Evolutionary conservation across 2,113 vertebrate genomes (phyloP).

Genomic region (Myiozetetes cayanensis): DNA sequence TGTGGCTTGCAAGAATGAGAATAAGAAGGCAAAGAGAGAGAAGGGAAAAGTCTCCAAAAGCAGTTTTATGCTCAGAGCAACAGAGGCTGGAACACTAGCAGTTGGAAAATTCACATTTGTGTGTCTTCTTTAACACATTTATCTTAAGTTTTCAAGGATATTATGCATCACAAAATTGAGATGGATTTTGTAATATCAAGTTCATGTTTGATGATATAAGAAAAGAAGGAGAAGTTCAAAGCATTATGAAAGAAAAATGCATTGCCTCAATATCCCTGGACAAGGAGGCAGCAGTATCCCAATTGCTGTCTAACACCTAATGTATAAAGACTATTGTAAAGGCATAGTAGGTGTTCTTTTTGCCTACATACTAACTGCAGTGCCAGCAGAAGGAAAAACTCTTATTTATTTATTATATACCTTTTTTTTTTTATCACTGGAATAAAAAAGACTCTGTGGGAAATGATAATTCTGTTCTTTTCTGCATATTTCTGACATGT

Average conservation of each 20-base stretch:
- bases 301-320: neutral
- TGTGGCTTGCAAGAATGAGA: neutral
- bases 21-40: neutral
- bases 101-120: conserved; percentile 6
- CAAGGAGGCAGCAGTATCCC: neutral
- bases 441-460: neutral
- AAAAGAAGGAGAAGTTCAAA: neutral
- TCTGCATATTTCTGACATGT: neutral
- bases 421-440: neutral
- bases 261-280: neutral
- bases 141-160: conserved; percentile 20
- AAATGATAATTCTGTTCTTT: conserved; percentile 10
- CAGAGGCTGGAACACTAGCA: neutral
- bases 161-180: conserved; percentile 27
- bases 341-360: neutral
- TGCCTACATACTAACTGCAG: neutral
- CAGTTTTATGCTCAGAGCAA: neutral
- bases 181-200: conserved; percentile 32
- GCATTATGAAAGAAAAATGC: neutral
- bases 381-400: neutral
- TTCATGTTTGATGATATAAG: conserved; percentile 19
- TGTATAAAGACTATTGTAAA: neutral
- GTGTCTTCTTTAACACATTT: conserved; percentile 8
- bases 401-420: neutral
- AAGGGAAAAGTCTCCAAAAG: neutral